Percentiles rank a stretch among this genome's conserved stretches.
These are phyloP conservation scores for Atlantisia rogersi DNA, from an alignment of 2,113 vertebrate genomes.

Conservation along the genomic window DNA sequence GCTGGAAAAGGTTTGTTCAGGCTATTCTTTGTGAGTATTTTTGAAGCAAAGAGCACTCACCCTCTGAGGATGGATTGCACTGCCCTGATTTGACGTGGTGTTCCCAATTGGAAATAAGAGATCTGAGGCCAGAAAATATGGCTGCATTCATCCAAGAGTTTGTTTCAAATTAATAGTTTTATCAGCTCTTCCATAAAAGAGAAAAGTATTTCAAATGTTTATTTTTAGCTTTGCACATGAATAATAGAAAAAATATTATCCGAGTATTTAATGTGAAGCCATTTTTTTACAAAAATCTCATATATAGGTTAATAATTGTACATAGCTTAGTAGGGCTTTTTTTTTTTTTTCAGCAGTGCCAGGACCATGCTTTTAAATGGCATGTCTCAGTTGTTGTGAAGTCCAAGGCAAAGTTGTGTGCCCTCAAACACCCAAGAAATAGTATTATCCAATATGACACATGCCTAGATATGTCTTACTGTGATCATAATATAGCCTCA, in stretches of 20 bases:
- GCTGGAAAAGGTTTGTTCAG: neutral
- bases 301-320: neutral
- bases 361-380: neutral
- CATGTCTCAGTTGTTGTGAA: slow-evolving; percentile 48
- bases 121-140: neutral
- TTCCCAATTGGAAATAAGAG: neutral
- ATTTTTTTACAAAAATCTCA: neutral
- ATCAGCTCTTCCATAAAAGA: slow-evolving; percentile 27
- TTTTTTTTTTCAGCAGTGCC: slow-evolving; percentile 21
- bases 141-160: neutral
- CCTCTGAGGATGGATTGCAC: neutral
- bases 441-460: slow-evolving; percentile 70
- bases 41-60: neutral
- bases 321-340: neutral
- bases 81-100: neutral
- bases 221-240: slow-evolving; percentile 6
- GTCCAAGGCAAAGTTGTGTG: slow-evolving; percentile 23
- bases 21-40: neutral
- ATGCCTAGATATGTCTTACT: slow-evolving; percentile 68
- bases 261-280: neutral
- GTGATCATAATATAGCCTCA: slow-evolving; percentile 61
- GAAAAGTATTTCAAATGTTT: slow-evolving; percentile 36
- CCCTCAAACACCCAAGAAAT: slow-evolving; percentile 64
- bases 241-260: neutral
- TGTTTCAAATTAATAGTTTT: neutral